phyloP scores from a whole-genome alignment of 1,140 invertebrate genomes.

The Drosophila cardini region DNA sequence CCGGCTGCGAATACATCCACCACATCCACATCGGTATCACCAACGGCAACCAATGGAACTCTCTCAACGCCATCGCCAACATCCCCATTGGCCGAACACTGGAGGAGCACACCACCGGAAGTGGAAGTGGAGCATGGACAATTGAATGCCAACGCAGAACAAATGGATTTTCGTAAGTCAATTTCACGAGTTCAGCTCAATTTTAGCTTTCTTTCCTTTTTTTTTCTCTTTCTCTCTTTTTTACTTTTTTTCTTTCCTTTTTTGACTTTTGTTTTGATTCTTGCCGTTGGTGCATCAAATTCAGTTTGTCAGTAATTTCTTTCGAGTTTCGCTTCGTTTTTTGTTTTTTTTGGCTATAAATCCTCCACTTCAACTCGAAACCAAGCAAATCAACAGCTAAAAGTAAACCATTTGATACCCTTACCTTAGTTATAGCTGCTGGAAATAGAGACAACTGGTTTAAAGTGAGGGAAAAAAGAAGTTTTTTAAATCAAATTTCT shows the following conservation, averaged over 20 bases:
- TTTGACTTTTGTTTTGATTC: slow-evolving; percentile 39
- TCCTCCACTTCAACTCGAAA: slow-evolving; percentile 6
- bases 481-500: no score
- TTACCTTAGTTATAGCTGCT: no score
- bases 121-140: slow-evolving; percentile 68
- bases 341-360: not conserved
- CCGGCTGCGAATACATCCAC: no score
- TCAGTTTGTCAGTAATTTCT: slow-evolving; percentile 59
- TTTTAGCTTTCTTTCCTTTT: not conserved
- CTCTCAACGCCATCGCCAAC: slow-evolving; percentile 15
- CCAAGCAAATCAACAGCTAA: not conserved
- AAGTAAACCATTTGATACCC: not conserved
- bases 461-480: not conserved
- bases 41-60: slow-evolving; percentile 8
- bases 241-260: slow-evolving; percentile 24
- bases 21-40: slow-evolving; percentile 39
- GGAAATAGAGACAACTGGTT: no score
- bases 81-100: slow-evolving; percentile 30
- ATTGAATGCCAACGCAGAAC: slow-evolving; percentile 72
- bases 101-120: slow-evolving; percentile 35
- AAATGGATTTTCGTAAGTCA: slow-evolving; percentile 84
- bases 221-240: slow-evolving; percentile 24
- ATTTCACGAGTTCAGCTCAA: slow-evolving; percentile 54
- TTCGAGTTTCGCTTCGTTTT: not conserved
- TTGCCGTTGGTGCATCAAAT: slow-evolving; percentile 60